Evolutionary conservation across 2,113 vertebrate genomes (phyloP).

Genomic region (Puma concolor): DNA sequence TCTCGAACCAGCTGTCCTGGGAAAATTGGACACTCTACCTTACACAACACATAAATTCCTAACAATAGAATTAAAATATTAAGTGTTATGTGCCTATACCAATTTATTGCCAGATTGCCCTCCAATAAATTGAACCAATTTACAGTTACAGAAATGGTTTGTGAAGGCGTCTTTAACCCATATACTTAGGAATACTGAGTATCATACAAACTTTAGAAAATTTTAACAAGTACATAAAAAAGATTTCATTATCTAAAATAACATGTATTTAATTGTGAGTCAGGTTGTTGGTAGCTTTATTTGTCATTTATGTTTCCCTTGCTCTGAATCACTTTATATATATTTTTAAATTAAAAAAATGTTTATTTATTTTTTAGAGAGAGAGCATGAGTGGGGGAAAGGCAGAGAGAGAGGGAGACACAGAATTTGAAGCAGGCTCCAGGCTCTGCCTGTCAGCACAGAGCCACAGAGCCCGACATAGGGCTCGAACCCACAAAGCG

Average conservation of each 20-base stretch:
- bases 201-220: background rate
- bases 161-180: background rate
- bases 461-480: no score
- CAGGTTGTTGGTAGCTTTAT: background rate
- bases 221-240: background rate
- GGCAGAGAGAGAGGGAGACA: no score
- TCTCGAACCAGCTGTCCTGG: background rate
- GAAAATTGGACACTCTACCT: background rate
- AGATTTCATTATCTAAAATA: background rate
- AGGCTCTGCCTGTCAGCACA: no score
- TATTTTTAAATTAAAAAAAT: background rate
- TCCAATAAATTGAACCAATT: background rate
- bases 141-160: background rate
- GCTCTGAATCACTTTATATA: background rate
- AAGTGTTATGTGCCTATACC: no score
- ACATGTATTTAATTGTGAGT: background rate
- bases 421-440: no score
- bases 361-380: no score
- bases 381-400: no score
- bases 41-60: background rate
- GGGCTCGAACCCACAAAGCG: no score
- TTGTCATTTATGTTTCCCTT: background rate
- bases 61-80: background rate
- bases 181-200: background rate
- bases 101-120: background rate